Base-by-base conservation (phyloP, 2,113 vertebrate genomes). In the Zingel zingel region DNA sequence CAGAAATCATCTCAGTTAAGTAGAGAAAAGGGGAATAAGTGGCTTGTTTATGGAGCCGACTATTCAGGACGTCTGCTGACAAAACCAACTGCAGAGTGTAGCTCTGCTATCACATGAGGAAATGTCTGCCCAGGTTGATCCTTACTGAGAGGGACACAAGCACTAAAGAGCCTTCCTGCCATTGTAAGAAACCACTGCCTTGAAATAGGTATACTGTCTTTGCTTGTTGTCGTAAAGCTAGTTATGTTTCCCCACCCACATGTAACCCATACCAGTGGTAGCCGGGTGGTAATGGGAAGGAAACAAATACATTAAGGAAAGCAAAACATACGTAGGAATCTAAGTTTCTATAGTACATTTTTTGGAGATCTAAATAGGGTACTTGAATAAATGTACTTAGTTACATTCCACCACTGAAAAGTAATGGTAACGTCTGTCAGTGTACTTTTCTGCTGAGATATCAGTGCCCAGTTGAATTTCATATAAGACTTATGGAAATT, bases 111-210 rank as follows among this genome's bases (percentile, higher is more conserved):
- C 84, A 84, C 74, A 86, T 16, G 7, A 91, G 90, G 94, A 95
- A 94, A 88, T 86, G 79, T 93, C 77, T 82, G 71, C 72, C 67
- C 58, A 82, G 74, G 83, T 85, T 50, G 76, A 72, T 74, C 19
- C 54, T 39, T 14, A 67, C 71, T 36, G 81, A 88, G 63, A 89
- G 50, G 86, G 74, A 74, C 82, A 70, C 51, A 11, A 76, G 79
- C 59, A 79, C 45, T 69, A 3, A 19, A 53, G 33, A 58, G 64
- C 83, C 86, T 96, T 96, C 92, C 95, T 95, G 86, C 67, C 33
- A 95, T 95, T 96, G 94, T 96, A 66, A 85, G 74, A 84, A 91
- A 89, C 81, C 48, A 74, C 57, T 53, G 66, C 62, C 69, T 80
- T 71, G 9, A 65, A 83, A 59, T 53, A 56, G 65, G 64, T 70